Percentiles rank a stretch among this genome's conserved stretches.
These are phyloP conservation scores for Embiotoca jacksoni DNA, from an alignment of 2,113 vertebrate genomes.

Conservation along the genomic window DNA sequence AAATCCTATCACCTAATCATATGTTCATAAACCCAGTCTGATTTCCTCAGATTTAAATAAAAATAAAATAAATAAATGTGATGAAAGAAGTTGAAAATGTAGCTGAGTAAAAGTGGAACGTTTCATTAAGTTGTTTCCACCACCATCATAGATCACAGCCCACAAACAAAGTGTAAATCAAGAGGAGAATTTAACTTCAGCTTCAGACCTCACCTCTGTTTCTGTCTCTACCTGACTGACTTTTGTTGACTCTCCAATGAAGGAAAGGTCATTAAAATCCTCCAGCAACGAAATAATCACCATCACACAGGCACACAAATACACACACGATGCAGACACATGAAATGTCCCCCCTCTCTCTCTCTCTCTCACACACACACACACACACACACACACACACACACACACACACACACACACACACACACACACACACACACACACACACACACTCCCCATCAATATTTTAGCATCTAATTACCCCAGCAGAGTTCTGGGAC, in stretches of 20 bases:
- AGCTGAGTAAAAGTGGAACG: no score
- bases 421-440: no score
- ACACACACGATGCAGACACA: neutral
- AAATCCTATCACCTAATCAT: no score
- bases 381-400: no score
- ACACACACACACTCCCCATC: slow-evolving; percentile 34
- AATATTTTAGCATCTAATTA: slow-evolving; percentile 84
- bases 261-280: neutral
- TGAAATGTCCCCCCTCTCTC: neutral
- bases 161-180: neutral
- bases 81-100: no score
- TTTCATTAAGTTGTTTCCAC: no score
- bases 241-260: neutral
- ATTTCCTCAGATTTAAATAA: no score
- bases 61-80: no score
- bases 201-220: neutral
- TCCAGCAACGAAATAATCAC: neutral
- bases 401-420: no score
- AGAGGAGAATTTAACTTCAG: neutral
- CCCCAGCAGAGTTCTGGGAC: slow-evolving; percentile 67
- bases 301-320: neutral
- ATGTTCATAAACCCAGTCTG: no score
- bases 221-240: neutral
- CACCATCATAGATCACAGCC: no score
- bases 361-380: slow-evolving; percentile 7